phyloP scores from a whole-genome alignment of 1,140 invertebrate genomes.

The Euborellia annulipes region DNA sequence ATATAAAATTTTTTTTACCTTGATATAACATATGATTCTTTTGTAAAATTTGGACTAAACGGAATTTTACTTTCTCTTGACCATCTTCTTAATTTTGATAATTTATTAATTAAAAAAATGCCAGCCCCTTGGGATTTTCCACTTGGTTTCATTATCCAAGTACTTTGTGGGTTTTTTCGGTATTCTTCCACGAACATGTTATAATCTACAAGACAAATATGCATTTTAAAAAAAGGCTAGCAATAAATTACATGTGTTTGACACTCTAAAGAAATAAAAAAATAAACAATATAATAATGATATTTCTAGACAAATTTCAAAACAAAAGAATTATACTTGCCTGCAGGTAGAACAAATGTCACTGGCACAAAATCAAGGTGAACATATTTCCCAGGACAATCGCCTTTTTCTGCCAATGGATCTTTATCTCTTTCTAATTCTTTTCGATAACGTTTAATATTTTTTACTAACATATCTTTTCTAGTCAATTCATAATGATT shows the following conservation, averaged over 20 bases:
- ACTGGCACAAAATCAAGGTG: constrained; percentile 82
- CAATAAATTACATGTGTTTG: no score
- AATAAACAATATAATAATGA: not conserved
- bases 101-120: constrained; percentile 77
- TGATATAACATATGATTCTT: constrained; percentile 84
- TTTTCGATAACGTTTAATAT: constrained; percentile 84
- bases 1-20: constrained; percentile 28
- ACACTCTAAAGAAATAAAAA: not conserved
- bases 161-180: constrained; percentile 73
- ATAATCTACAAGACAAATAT: constrained; percentile 48
- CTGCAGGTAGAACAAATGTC: constrained; percentile 82
- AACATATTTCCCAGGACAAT: constrained; percentile 56
- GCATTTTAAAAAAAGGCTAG: no score
- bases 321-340: constrained; percentile 18
- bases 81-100: constrained; percentile 78
- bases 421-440: constrained; percentile 82
- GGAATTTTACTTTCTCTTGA: constrained; percentile 64
- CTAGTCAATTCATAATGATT: constrained; percentile 90
- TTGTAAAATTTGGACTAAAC: constrained; percentile 65
- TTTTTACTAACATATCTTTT: constrained; percentile 89
- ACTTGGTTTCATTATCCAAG: constrained; percentile 96
- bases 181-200: constrained; percentile 95
- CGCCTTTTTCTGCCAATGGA: constrained; percentile 62
- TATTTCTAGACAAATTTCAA: no score
- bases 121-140: constrained; percentile 78